Percentiles rank a stretch among this genome's conserved stretches.
These are phyloP conservation scores for Stigmatopora argus DNA, from an alignment of 2,113 vertebrate species.

Conservation along the genomic window DNA sequence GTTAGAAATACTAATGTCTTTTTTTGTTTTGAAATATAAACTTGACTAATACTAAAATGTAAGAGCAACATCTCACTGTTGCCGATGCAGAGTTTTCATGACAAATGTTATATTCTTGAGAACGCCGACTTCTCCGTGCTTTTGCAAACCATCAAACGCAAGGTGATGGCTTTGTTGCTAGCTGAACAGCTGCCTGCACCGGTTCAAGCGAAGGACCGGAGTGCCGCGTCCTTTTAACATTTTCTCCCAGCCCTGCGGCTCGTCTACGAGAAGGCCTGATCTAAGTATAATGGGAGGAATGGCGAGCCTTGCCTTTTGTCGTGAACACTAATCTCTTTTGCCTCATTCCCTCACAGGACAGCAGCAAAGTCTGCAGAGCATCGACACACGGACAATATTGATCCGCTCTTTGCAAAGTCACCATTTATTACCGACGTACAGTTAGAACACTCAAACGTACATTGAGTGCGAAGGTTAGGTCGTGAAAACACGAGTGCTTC, in stretches of 20 bases:
- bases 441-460: not conserved
- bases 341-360: constrained; percentile 62
- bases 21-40: no score
- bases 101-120: constrained; percentile 1
- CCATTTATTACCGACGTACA: no score
- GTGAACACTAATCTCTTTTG: constrained; percentile 65
- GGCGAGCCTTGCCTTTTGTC: constrained; percentile 57
- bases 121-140: not conserved
- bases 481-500: constrained; percentile 17
- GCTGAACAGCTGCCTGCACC: constrained; percentile 34
- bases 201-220: constrained; percentile 44
- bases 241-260: constrained; percentile 38
- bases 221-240: constrained; percentile 31
- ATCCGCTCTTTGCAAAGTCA: no score
- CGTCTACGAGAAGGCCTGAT: constrained; percentile 51
- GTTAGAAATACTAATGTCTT: no score
- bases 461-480: constrained; percentile 7
- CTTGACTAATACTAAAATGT: not conserved
- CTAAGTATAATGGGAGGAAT: constrained; percentile 54
- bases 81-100: not conserved
- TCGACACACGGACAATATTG: constrained; percentile 11
- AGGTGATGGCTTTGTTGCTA: constrained; percentile 11
- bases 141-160: constrained; percentile 1
- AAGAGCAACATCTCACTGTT: not conserved
- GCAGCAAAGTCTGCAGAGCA: constrained; percentile 55